These are phyloP conservation scores for Criorhina ranunculi DNA, from an alignment of 2,888 invertebrate genomes.

Conservation along the genomic window DNA sequence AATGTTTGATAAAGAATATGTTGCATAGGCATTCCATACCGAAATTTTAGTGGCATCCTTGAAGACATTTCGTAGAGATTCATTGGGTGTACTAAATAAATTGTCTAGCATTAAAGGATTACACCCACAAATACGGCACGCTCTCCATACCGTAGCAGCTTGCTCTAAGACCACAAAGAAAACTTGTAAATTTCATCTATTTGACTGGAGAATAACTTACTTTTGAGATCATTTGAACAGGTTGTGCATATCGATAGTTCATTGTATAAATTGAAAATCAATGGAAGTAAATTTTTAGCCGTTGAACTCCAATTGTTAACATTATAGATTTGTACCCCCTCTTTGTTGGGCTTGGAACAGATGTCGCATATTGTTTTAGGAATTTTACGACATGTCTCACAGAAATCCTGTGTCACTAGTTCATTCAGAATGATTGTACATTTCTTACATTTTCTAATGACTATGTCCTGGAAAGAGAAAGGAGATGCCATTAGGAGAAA, in stretches of 20 bases:
- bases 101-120: conserved; percentile 16
- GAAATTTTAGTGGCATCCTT: conserved; percentile 2
- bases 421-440: conserved; percentile 16
- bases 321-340: background rate
- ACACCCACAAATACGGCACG: conserved; percentile 67
- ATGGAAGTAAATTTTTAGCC: conserved; percentile 37
- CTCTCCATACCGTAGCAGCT: conserved; percentile 35
- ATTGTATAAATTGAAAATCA: background rate
- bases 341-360: conserved; percentile 5
- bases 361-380: conserved; percentile 36
- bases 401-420: background rate
- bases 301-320: conserved; percentile 11
- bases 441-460: conserved; percentile 37
- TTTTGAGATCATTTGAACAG: conserved; percentile 17
- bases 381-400: conserved; percentile 34
- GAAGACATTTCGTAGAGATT: conserved; percentile 27
- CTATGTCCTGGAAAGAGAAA: conserved; percentile 14
- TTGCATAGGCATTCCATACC: conserved; percentile 31
- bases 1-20: background rate
- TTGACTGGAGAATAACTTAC: background rate
- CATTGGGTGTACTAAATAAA: conserved; percentile 5
- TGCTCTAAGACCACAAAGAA: conserved; percentile 10
- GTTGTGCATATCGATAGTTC: conserved; percentile 13
- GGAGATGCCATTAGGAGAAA: background rate
- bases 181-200: background rate